phyloP scores from a whole-genome alignment of 2,888 invertebrate species.

The Axea sp. region DNA sequence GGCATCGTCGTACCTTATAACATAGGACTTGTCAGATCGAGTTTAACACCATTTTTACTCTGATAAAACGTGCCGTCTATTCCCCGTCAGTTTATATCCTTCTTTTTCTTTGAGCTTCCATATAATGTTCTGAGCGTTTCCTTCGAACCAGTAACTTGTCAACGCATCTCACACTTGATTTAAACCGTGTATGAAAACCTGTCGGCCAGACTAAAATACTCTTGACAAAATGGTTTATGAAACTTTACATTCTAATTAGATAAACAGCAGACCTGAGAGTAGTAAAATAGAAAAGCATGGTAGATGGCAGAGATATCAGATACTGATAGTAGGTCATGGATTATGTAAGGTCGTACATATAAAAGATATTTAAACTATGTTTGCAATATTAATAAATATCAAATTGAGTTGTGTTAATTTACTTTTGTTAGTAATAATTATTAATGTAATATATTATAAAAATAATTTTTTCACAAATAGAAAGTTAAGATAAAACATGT shows the following conservation, averaged over 20 bases:
- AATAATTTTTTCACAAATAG: no score
- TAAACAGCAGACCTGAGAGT: conserved; percentile 5
- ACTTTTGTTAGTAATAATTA: no score
- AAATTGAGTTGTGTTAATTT: no score
- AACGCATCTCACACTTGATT: conserved; percentile 39
- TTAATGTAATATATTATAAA: no score
- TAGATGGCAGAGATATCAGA: no score
- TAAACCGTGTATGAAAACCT: conserved; percentile 44
- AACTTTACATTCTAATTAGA: conserved; percentile 38
- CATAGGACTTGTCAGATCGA: conserved; percentile 39
- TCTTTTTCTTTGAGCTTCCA: conserved; percentile 49
- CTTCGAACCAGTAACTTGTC: conserved; percentile 46
- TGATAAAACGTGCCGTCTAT: conserved; percentile 70
- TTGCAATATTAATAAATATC: no score
- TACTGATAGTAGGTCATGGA: no score
- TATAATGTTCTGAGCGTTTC: conserved; percentile 64
- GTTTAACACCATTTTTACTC: conserved; percentile 64
- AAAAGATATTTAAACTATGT: no score
- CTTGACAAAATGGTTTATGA: conserved; percentile 16
- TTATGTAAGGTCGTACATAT: no score
- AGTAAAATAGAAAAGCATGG: conserved; percentile 2
- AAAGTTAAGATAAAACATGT: no score
- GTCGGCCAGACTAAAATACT: conserved; percentile 37
- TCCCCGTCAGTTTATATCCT: conserved; percentile 66
- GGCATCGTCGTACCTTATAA: background rate